Evolutionary conservation across 2,797 vertebrate genomes (phyloP).

Genomic region (Microctenopoma steveboyesi): DNA sequence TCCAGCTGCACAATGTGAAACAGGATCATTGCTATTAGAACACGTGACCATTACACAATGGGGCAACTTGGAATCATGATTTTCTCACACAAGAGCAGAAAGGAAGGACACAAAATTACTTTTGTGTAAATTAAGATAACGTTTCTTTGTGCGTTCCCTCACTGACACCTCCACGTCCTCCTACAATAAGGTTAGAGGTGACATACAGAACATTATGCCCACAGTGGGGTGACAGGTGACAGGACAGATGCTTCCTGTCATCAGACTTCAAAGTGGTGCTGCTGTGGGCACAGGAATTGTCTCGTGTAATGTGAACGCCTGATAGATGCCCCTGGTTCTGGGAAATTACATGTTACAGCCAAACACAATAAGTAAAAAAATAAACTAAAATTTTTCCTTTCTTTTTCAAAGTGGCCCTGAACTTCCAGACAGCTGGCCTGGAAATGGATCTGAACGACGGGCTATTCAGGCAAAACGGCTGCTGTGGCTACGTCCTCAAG

Average conservation of each 20-base stretch:
- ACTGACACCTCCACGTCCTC: not conserved
- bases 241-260: constrained; percentile 39
- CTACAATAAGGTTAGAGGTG: constrained; percentile 1
- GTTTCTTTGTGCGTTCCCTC: not conserved
- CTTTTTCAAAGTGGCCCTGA: constrained; percentile 89
- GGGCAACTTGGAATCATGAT: not conserved
- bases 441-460: constrained; percentile 98
- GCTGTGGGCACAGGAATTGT: constrained; percentile 13
- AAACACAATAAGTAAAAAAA: not conserved
- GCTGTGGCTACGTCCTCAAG: constrained; percentile 91
- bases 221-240: not conserved
- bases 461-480: constrained; percentile 89
- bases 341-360: constrained; percentile 1
- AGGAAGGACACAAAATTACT: not conserved
- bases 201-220: not conserved
- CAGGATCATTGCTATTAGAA: not conserved
- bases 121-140: not conserved
- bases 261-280: not conserved
- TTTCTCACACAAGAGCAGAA: not conserved
- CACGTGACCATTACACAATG: not conserved
- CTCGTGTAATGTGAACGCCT: not conserved
- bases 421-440: constrained; percentile 93
- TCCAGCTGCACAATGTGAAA: not conserved
- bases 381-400: constrained; percentile 12
- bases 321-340: constrained; percentile 6